Evolutionary conservation across 2,888 invertebrate genomes (phyloP).

Genomic region (Schizotus pectinicornis): DNA sequence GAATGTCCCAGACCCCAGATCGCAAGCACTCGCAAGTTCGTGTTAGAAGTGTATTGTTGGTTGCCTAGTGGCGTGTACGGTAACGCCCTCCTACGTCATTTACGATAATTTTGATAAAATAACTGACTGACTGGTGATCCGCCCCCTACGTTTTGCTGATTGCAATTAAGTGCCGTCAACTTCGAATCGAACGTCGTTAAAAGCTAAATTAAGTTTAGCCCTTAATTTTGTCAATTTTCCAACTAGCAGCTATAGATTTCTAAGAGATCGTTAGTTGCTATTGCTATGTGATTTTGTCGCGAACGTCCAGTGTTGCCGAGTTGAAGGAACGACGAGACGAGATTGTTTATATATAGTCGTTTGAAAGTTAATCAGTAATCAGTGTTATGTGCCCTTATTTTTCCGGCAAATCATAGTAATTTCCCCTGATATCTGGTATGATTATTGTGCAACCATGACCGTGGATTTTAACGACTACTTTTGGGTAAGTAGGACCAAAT

Average conservation of each 20-base stretch:
- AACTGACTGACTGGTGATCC: slow-evolving; percentile 13
- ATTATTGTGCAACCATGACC: slow-evolving; percentile 54
- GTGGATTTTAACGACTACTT: slow-evolving; percentile 54
- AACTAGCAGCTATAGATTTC: no score
- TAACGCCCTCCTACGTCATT: slow-evolving; percentile 21
- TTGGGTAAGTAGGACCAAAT: slow-evolving; percentile 24
- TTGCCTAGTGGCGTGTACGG: neutral
- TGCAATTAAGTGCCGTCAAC: slow-evolving; percentile 26
- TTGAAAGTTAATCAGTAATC: slow-evolving; percentile 3
- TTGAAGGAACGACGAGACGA: slow-evolving; percentile 7
- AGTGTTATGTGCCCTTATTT: slow-evolving; percentile 38
- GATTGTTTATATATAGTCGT: slow-evolving; percentile 29
- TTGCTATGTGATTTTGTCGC: slow-evolving; percentile 3
- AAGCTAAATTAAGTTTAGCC: slow-evolving; percentile 3
- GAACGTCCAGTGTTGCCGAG: neutral
- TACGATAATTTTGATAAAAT: slow-evolving; percentile 4
- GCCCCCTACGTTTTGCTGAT: slow-evolving; percentile 27
- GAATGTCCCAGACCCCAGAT: no score
- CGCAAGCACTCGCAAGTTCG: no score
- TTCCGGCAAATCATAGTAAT: slow-evolving; percentile 24
- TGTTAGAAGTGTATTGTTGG: slow-evolving; percentile 2
- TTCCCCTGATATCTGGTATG: slow-evolving; percentile 43
- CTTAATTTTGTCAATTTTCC: slow-evolving; percentile 14
- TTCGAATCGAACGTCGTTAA: slow-evolving; percentile 11
- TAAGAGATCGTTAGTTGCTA: slow-evolving; percentile 6